Percentiles rank a stretch among this genome's conserved stretches.
Evolutionary conservation across 2,888 invertebrate species (phyloP).

Genomic region (Acrobasis repandana): DNA sequence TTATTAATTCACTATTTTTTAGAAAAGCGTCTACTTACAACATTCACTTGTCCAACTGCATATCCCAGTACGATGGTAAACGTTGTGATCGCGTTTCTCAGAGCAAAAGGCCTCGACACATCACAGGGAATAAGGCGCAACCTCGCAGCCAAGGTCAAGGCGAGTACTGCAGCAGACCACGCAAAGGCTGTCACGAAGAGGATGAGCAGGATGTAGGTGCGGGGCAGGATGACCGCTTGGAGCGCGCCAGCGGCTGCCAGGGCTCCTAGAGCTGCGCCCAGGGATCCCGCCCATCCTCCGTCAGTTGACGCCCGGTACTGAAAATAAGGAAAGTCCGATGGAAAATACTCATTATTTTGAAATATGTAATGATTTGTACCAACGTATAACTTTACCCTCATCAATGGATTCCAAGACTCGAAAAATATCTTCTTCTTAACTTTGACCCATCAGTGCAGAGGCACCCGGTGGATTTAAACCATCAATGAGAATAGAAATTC

Average conservation of each 20-base stretch:
- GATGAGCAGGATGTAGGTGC: conserved; percentile 91
- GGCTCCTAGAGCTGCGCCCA: conserved; percentile 89
- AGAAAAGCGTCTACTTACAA: conserved; percentile 85
- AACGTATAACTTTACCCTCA: too few species aligned
- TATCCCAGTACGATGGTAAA: conserved; percentile 94
- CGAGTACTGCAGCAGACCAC: conserved; percentile 94
- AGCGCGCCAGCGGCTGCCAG: conserved; percentile 91
- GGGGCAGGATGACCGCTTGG: conserved; percentile 89
- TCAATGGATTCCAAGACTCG: too few species aligned
- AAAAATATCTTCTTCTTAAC: too few species aligned
- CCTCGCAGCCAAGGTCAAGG: conserved; percentile 91
- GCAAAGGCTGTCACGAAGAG: conserved; percentile 94
- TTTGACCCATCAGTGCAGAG: too few species aligned
- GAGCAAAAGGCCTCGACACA: conserved; percentile 90
- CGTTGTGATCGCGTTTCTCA: conserved; percentile 92
- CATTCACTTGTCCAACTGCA: conserved; percentile 95
- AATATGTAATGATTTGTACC: not conserved
- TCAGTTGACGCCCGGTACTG: conserved; percentile 94
- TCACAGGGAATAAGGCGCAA: conserved; percentile 93
- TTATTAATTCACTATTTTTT: too few species aligned
- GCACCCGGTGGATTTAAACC: not conserved
- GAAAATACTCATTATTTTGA: not conserved
- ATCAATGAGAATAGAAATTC: too few species aligned
- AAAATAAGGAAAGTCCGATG: conserved; percentile 31
- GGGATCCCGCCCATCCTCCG: conserved; percentile 91